Conservation (phyloP, 1,140 invertebrate species). For the Uloborus diversus region DNA sequence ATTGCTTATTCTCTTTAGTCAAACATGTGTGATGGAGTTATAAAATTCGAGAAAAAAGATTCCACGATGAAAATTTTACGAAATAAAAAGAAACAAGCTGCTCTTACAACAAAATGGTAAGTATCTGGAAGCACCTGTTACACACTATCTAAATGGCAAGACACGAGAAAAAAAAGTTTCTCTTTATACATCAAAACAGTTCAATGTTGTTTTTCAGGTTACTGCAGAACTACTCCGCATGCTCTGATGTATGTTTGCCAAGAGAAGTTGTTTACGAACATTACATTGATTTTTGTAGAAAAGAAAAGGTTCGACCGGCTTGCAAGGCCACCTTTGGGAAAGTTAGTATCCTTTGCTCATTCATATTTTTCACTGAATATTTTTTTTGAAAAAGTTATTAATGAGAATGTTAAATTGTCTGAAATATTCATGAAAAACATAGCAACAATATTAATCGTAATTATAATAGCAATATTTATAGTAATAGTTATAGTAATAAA, state of each 20-base stretch:
- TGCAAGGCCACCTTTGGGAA: slow-evolving; percentile 73
- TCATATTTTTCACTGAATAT: too few relatives aligned
- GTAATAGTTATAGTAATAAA: too few relatives aligned
- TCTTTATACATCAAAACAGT: background rate
- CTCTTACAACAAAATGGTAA: slow-evolving; percentile 13
- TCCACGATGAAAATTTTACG: background rate
- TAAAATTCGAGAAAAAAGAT: background rate
- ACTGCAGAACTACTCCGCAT: slow-evolving; percentile 70
- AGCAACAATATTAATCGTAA: too few relatives aligned
- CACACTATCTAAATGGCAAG: background rate
- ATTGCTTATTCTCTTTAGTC: background rate
- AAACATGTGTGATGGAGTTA: background rate
- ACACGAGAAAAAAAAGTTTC: background rate
- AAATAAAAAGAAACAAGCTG: background rate
- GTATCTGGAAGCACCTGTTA: background rate
- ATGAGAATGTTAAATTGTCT: too few relatives aligned
- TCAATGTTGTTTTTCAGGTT: slow-evolving; percentile 63
- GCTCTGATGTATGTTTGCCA: slow-evolving; percentile 71
- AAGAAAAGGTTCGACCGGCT: slow-evolving; percentile 68
- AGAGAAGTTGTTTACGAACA: slow-evolving; percentile 70
- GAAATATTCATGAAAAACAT: too few relatives aligned
- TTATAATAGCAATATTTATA: background rate
- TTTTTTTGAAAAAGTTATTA: too few relatives aligned
- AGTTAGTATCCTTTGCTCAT: slow-evolving; percentile 65
- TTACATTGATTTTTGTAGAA: slow-evolving; percentile 70